Base-by-base conservation (phyloP, 1,140 invertebrate species). In the Chrysopa pallens region DNA sequence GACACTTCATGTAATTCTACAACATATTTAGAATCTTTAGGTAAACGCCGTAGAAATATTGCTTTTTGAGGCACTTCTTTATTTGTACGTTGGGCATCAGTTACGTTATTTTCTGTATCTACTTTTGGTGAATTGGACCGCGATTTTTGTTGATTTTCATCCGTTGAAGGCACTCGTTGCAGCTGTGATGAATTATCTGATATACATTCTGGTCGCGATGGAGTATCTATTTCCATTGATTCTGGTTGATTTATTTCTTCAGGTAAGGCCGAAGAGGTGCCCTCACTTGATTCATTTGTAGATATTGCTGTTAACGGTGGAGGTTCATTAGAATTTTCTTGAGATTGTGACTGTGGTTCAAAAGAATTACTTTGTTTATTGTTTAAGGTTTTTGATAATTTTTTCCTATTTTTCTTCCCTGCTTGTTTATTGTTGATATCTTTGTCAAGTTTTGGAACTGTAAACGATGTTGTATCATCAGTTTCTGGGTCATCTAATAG, bases 401-500 rank as follows among this genome's bases (percentile, higher is more conserved):
- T 72, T 11, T 59, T 66, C 46, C 67, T 72, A 14, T 55, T 61
- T 45, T 64, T 68, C 42, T 63, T 62, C 36, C 17, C 17, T 23
- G 17, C 17, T 23, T 23, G 17, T 23, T 23, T 23, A 23, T 57
- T 40, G 49, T 57, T 40, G 49, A 56, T 42, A 12, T 66, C 64
- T 49, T 64, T 66, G 46, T 65, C 66, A 36, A 63, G 57, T 47
- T 64, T 67, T 40, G 54, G 60, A 17, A 51, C 50, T 45, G 61
- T 62, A 31, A 52, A 57, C 47, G 37, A 47, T 43, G 54, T 60
- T 48, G 54, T 60, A 43, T 64, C 62, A 44, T 63, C 61, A 9
- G 66, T 64, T 1, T 74, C 70, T 3, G 74, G 67, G 38, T 74
- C 72, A 6, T 77, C 77, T 48, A 69, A 67, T 28, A 73, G 67